Evolutionary conservation across 2,888 invertebrate genomes (phyloP), one percentile per base, ranked within the genome.

Genomic region (Cerastoderma edule): DNA sequence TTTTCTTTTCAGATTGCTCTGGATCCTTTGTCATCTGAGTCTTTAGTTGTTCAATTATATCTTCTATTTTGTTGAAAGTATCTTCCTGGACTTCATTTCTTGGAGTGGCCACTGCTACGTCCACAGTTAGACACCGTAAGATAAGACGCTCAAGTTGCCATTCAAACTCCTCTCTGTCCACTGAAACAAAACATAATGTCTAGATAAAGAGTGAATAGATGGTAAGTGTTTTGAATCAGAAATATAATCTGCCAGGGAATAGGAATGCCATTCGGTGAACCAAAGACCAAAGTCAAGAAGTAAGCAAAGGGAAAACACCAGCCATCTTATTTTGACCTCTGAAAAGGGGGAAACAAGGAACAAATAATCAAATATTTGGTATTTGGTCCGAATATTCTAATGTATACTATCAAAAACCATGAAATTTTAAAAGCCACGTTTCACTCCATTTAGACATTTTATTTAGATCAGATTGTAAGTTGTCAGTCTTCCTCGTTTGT

Each of bases 141-240:
- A 91, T 79, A n/a, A 93, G 85, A 27, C 93, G 87, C 30, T 92
- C 89, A 3, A 92, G 89, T 48, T 89, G 92, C 8, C 89, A 90
- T 67, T 92, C 89, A 53, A 93, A 91, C 76, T 93, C 93, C 74
- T 93, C 93, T 54, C 87, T 89, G 66, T 93, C 93, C 70, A 89
- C 93, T 93, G 83, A 65, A 87, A 86, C 39, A 33, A 54, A 6
- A 54, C 22, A 24, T 10, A 16, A 16, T 8, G 16, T 39, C 28
- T 28, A 28, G 39, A 22, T 27, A 27, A 28, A 19, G 28, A 27
- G 28, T 39, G 39, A 39, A 39, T 8, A 39, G 39, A 16, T 8
- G 10, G 10, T 10, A 16, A 39, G 16, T 39, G 39, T 16, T 16
- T 16, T 16, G 8, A 39, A 39, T 39, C 16, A 8, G 39, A 8